phyloP scores from a whole-genome alignment of 2,888 invertebrate genomes.

The Mesoligia furuncula region DNA sequence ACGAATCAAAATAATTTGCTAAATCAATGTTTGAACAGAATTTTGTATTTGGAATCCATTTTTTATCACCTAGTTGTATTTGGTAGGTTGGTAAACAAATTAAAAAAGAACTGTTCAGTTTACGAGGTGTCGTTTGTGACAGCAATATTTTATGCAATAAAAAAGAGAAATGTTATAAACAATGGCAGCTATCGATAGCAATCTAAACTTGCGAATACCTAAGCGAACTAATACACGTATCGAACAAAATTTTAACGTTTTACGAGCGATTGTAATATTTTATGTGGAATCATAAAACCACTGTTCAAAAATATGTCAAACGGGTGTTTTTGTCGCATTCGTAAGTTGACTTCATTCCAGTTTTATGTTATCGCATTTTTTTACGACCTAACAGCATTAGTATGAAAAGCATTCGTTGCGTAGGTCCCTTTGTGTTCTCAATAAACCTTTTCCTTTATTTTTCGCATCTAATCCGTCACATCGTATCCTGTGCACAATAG shows the following conservation, averaged over 20 bases:
- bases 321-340: conserved; percentile 79
- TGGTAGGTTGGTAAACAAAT: background rate
- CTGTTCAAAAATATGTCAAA: conserved; percentile 81
- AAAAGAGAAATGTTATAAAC: conserved; percentile 36
- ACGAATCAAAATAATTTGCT: background rate
- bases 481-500: conserved; percentile 48
- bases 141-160: conserved; percentile 32
- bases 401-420: conserved; percentile 66
- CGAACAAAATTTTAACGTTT: conserved; percentile 76
- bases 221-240: conserved; percentile 67
- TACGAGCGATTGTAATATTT: conserved; percentile 83
- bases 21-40: background rate
- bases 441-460: conserved; percentile 58
- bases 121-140: conserved; percentile 28
- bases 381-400: conserved; percentile 67
- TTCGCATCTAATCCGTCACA: conserved; percentile 60
- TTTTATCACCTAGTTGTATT: background rate
- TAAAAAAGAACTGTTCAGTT: conserved; percentile 8
- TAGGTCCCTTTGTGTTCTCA: conserved; percentile 55
- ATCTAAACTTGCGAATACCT: conserved; percentile 61
- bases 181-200: conserved; percentile 47
- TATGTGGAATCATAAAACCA: conserved; percentile 81
- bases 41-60: background rate
- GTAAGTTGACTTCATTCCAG: conserved; percentile 75
- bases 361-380: conserved; percentile 73